phyloP scores from a whole-genome alignment of 2,797 vertebrate genomes.

The Microctenopoma stevenorrisi region DNA sequence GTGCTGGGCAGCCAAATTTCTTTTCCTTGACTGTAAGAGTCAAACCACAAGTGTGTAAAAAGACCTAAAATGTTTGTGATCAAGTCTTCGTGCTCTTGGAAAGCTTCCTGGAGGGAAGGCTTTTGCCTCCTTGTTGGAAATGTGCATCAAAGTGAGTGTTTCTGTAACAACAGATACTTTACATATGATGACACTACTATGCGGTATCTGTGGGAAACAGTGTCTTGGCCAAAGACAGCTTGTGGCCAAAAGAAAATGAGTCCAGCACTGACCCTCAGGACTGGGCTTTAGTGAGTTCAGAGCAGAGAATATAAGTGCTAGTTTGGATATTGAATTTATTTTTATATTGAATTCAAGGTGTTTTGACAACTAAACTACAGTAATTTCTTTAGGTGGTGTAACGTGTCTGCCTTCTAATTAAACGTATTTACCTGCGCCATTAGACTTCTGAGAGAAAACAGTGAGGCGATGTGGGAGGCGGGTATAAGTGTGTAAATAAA shows the following conservation, averaged over 20 bases:
- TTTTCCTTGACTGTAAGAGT: background rate
- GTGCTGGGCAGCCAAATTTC: background rate
- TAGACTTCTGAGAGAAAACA: conserved; percentile 56
- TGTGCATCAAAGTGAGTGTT: conserved; percentile 4
- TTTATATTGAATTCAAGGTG: background rate
- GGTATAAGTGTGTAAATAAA: conserved; percentile 67
- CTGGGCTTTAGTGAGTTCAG: background rate
- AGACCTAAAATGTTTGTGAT: background rate
- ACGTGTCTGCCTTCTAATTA: conserved; percentile 24
- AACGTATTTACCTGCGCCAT: conserved; percentile 29
- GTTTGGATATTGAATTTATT: background rate
- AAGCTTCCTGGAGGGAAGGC: background rate
- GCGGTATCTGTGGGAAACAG: no score
- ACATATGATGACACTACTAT: no score
- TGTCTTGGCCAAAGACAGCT: no score
- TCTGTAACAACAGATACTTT: background rate
- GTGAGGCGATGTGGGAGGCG: conserved; percentile 47
- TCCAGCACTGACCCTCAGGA: background rate
- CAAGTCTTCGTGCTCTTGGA: background rate
- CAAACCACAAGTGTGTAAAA: background rate
- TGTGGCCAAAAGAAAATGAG: no score
- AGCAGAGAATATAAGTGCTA: conserved; percentile 15
- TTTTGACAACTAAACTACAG: conserved; percentile 11
- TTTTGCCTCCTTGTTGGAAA: background rate
- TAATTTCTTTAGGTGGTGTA: conserved; percentile 37